Base-by-base conservation (phyloP, 2,113 vertebrate species). In the Pituophis catenifer region DNA sequence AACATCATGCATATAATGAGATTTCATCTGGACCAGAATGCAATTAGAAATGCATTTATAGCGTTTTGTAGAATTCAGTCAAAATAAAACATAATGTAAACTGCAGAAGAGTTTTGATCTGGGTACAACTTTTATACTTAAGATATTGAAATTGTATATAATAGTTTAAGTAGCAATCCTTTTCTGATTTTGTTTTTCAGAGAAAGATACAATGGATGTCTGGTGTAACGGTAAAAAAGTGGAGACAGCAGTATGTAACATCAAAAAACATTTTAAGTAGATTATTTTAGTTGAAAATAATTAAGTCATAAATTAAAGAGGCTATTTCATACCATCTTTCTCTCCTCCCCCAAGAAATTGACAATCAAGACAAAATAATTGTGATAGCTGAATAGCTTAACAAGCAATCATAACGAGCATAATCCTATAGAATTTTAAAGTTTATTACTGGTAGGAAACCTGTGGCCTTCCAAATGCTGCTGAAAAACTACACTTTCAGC, bases 161-260 rank as follows among this genome's bases (percentile, higher is more conserved):
- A 92, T 33, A 33, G 26, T 48, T 58, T 33, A 58, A 38, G 6
- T 93, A 85, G 91, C 50, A 89, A 70, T 91, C 33, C 91, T 89
- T 92, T 81, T 94, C 48, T 65, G 93, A 17, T 94, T 13, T 85
- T 94, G 11, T 87, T 93, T 96, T 97, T 95, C 97, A 99, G 99
- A 99, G 96, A 99, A 99, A 96, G 99, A 99, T 96, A 99, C 99
- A 0, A 99, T 99, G 99, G 99, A 99, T 58, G 98, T 99, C 59
- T 99, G 99, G 99, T 99, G 99, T 96, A 99, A 99, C 0, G 99
- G 99, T 50, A 97, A 98, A 58, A 99, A 98, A 94, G 97, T 99
- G 97, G 99, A 99, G 97, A 99, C 99, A 17, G 99, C 98, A 88
- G 99, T 99, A 98, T 91, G 99, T 98, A 93, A 93, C 24, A 94